Evolutionary conservation across 2,888 invertebrate genomes (phyloP), one percentile per base, ranked within the genome.

Genomic region (Mythimna loreyi): DNA sequence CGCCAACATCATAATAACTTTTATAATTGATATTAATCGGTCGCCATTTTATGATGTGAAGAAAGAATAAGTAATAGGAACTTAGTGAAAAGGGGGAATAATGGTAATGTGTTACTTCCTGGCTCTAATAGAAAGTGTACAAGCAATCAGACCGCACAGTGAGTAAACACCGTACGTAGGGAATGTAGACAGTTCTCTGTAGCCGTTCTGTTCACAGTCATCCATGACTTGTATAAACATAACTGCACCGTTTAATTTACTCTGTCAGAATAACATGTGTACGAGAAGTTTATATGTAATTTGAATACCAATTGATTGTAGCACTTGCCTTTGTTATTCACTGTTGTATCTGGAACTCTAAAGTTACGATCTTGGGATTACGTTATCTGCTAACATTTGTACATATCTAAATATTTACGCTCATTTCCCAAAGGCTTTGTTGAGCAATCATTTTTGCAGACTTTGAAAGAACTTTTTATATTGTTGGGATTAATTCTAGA

Each of bases 101-200:
- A 75, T 69, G 60, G 72, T 83, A 83, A 83, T 81, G 75, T 82
- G 83, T 75, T 76, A 83, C 75, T 82, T 83, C 83, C 83, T 78
- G 68, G 50, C 56, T 67, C 60, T 53, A 77, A 74, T 82, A 75
- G 80, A 82, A 82, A 83, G 80, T 80, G 69, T 77, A 56, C 57
- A 75, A 69, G 65, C 70, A 82, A 82, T 83, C 74, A 70, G 68
- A 76, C 53, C 71, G 40, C 70, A 47, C 71, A 21, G 56, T 52
- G 53, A 56, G 81, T 78, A 81, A 83, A 83, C 73, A 64, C 36
- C 43, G 33, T 25, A 33, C 21, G 25, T 11, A 28, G 36, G n/a
- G 50, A 59, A 66, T 50, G 25, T 56, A 40, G 61, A 30, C 50
- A 45, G 67, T 68, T 53, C 63, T 56, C 21, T 25, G 55, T 25